These are phyloP conservation scores for Odontomyia ornata DNA, from an alignment of 2,888 invertebrate genomes.

Conservation along the genomic window DNA sequence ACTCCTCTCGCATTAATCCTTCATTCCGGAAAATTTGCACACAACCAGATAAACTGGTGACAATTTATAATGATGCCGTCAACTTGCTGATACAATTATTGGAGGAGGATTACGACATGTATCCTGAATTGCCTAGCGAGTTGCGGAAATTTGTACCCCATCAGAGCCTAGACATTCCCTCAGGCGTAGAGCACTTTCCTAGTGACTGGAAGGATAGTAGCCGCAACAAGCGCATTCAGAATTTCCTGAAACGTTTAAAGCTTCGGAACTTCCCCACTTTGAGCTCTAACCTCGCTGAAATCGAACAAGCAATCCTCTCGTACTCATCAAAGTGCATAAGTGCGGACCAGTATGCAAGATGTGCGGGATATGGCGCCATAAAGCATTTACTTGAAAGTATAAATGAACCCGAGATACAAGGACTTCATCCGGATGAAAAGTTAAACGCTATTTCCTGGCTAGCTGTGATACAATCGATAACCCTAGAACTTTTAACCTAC, in stretches of 20 bases:
- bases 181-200: constrained; percentile 74
- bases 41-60: constrained; percentile 67
- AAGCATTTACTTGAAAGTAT: constrained; percentile 54
- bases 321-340: constrained; percentile 54
- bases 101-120: constrained; percentile 69
- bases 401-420: constrained; percentile 49
- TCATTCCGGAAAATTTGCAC: constrained; percentile 60
- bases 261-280: constrained; percentile 58
- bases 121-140: constrained; percentile 73
- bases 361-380: constrained; percentile 56
- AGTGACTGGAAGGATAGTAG: constrained; percentile 67
- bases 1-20: constrained; percentile 54
- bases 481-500: constrained; percentile 51
- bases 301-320: constrained; percentile 56
- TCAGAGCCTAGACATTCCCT: constrained; percentile 66
- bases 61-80: constrained; percentile 74
- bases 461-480: constrained; percentile 56
- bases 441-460: constrained; percentile 55
- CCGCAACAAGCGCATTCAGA: constrained; percentile 66
- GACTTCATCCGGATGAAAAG: constrained; percentile 46
- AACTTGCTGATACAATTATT: constrained; percentile 70
- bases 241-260: constrained; percentile 67
- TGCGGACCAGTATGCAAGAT: constrained; percentile 53
- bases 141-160: constrained; percentile 68
- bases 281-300: constrained; percentile 50